phyloP scores from a whole-genome alignment of 2,113 vertebrate species.

The Syrrhaptes paradoxus region DNA sequence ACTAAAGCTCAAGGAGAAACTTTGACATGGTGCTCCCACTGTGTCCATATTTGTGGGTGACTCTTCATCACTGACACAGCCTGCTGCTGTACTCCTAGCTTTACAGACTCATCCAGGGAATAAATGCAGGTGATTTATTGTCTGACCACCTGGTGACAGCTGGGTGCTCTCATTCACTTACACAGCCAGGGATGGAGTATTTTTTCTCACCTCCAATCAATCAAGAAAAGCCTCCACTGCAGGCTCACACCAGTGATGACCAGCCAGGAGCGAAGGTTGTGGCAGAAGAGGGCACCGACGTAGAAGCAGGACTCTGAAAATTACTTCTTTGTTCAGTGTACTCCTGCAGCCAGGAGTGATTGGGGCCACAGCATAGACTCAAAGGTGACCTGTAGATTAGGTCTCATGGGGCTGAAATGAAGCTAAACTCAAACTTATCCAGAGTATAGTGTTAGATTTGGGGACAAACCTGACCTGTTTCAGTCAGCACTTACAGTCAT shows the following conservation, averaged over 20 bases:
- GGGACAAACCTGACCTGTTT: neutral
- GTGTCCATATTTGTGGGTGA: neutral
- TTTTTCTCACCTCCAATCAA: neutral
- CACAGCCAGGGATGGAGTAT: neutral
- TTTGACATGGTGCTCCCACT: neutral
- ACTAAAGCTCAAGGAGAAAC: neutral
- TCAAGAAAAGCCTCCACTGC: neutral
- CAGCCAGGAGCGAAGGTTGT: neutral
- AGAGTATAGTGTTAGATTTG: neutral
- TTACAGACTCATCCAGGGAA: neutral
- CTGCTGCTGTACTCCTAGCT: neutral
- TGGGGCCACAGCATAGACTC: neutral
- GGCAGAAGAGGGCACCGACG: neutral
- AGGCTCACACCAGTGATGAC: neutral
- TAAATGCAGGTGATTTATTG: conserved; percentile 47
- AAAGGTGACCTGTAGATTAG: neutral
- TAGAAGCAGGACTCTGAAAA: neutral
- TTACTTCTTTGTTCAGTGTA: neutral
- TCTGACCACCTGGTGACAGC: conserved; percentile 13
- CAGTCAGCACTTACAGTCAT: neutral
- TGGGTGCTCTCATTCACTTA: neutral
- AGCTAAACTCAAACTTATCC: neutral
- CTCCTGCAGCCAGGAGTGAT: neutral
- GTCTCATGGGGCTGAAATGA: neutral
- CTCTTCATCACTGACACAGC: conserved; percentile 3